Evolutionary conservation across 2,113 vertebrate species (phyloP), one percentile per base, ranked within the genome.

Genomic region (Onychostoma macrolepis): DNA sequence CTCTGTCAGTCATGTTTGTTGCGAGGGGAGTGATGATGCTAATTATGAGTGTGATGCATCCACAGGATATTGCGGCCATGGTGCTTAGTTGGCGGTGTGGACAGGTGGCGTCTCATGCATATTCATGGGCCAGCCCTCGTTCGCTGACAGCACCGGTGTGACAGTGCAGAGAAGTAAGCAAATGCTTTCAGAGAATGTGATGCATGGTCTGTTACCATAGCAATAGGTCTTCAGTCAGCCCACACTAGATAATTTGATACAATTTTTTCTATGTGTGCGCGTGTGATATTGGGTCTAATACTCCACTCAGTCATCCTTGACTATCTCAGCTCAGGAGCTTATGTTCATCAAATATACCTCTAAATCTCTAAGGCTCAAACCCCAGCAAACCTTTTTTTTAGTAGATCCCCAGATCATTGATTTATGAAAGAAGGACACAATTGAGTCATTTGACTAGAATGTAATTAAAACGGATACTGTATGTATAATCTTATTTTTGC

Each of bases 161-260:
- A 88, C 79, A n/a, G n/a, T 81, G 33, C 69, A 77, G 75, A 36
- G 56, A 86, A 87, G 69, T 74, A 89, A 86, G 65, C 69, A 87
- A 86, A 88, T 56, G 71, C 71, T 87, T 88, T 85, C 58, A 83
- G 81, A 56, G 72, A 87, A 86, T 74, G 90, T 87, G 84, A 89
- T 91, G 90, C 89, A 92, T 93, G 91, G 85, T 90, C 90, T 91
- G 94, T 95, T 94, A 92, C 94, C 93, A 95, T 94, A 89, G 93
- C 90, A 76, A 95, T 90, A 83, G 84, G 89, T 90, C 91, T 91
- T 83, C 85, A 88, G 85, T 88, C 90, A 58, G 89, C 93, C 89
- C 85, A 90, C 90, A 86, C 87, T 86, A 90, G 87, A 93, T 93
- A 89, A 91, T 93, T 89, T 88, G 80, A 88, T 88, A 89, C 78